phyloP scores from a whole-genome alignment of 2,113 vertebrate species.

The Stigmatopora argus region DNA sequence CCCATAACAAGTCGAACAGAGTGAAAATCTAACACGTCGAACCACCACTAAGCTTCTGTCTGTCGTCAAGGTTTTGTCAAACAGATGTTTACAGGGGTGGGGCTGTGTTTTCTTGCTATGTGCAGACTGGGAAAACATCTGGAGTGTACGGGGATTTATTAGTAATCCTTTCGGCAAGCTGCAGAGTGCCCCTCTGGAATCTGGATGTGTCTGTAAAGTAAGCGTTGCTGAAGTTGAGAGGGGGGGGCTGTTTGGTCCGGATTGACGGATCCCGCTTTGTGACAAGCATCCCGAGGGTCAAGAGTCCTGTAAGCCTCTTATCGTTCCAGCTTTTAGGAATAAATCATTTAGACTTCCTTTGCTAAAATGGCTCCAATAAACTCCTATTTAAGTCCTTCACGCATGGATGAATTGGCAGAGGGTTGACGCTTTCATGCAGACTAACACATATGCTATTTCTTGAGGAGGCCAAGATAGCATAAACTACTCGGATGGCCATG shows the following conservation, averaged over 20 bases:
- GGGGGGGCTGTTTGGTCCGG: not conserved
- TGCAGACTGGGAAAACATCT: conserved; percentile 65
- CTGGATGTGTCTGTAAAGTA: conserved; percentile 57
- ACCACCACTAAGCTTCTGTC: conserved; percentile 55
- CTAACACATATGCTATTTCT: conserved; percentile 42
- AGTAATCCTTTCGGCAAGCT: conserved; percentile 61
- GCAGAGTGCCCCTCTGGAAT: conserved; percentile 51
- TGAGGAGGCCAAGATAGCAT: conserved; percentile 8
- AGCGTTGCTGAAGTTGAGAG: conserved; percentile 28
- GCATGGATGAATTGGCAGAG: conserved; percentile 29
- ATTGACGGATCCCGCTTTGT: conserved; percentile 27
- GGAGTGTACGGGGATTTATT: conserved; percentile 63
- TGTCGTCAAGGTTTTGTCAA: conserved; percentile 56
- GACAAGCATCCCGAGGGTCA: conserved; percentile 41
- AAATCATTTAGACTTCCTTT: conserved; percentile 60
- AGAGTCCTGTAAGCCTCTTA: conserved; percentile 63
- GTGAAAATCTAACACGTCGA: conserved; percentile 47
- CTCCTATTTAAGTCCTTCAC: conserved; percentile 50
- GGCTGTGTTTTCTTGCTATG: conserved; percentile 50
- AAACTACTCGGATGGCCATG: conserved; percentile 12
- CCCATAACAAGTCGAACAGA: conserved; percentile 39
- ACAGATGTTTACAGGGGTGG: conserved; percentile 69
- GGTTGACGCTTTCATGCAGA: conserved; percentile 37
- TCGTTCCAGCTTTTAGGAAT: conserved; percentile 48
- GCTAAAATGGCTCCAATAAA: conserved; percentile 50